phyloP scores from a whole-genome alignment of 2,888 invertebrate species.

The Tethea ocularis region DNA sequence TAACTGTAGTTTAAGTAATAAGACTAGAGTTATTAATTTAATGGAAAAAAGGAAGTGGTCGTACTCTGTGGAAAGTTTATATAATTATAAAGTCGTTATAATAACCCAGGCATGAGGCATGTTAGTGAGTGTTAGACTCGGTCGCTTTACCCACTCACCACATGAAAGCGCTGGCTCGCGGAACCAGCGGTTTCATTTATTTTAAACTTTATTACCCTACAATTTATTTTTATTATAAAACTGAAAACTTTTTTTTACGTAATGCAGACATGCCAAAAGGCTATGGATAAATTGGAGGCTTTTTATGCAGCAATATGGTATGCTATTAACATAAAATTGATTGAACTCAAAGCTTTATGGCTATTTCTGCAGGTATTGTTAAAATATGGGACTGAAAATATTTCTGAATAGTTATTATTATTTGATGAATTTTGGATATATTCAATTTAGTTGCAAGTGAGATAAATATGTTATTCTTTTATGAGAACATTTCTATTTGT shows the following conservation, averaged over 20 bases:
- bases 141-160: conserved; percentile 29
- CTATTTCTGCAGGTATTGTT: too few relatives aligned
- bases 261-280: neutral
- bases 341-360: neutral
- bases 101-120: conserved; percentile 18
- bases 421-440: too few relatives aligned
- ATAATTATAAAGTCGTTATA: conserved; percentile 30
- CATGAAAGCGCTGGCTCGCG: conserved; percentile 36
- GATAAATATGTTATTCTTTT: neutral
- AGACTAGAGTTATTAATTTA: neutral
- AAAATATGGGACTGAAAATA: neutral
- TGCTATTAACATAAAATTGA: neutral
- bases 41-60: neutral
- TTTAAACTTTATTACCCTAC: conserved; percentile 38
- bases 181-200: conserved; percentile 35
- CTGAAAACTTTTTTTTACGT: neutral
- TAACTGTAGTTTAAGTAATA: too few relatives aligned
- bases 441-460: too few relatives aligned
- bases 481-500: neutral
- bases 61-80: neutral
- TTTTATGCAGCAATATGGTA: neutral
- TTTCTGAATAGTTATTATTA: too few relatives aligned
- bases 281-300: neutral
- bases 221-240: conserved; percentile 7
- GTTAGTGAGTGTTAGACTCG: neutral